phyloP scores from a whole-genome alignment of 2,888 invertebrate species.

The Andrena bucephala region DNA sequence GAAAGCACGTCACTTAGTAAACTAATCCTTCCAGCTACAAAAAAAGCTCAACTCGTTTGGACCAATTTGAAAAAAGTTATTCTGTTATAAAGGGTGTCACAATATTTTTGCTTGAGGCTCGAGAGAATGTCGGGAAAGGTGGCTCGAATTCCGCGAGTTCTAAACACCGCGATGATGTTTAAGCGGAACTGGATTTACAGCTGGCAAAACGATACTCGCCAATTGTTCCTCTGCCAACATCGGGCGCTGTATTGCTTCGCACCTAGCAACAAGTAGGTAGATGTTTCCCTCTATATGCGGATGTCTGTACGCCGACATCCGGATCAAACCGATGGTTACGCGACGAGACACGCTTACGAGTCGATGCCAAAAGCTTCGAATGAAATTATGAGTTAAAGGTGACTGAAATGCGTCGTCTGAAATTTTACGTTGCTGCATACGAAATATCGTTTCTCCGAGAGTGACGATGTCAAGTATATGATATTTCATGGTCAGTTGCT shows the following conservation, averaged over 20 bases:
- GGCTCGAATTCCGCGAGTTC: conserved; percentile 13
- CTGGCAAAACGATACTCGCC: conserved; percentile 29
- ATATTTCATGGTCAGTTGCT: no score
- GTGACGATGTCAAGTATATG: no score
- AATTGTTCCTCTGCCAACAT: conserved; percentile 63
- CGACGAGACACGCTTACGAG: conserved; percentile 39
- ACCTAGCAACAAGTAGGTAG: conserved; percentile 67
- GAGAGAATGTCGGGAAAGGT: conserved; percentile 5
- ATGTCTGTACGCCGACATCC: conserved; percentile 16
- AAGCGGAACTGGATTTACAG: conserved; percentile 15
- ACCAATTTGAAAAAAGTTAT: no score
- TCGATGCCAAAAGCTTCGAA: conserved; percentile 45
- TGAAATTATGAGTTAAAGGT: conserved; percentile 13
- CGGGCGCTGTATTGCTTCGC: conserved; percentile 25
- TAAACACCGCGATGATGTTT: conserved; percentile 25
- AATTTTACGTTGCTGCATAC: neutral
- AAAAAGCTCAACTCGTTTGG: no score
- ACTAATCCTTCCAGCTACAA: no score
- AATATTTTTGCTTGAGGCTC: neutral
- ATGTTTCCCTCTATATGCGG: conserved; percentile 36
- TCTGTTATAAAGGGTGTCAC: no score
- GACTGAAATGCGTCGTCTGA: neutral
- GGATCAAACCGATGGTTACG: conserved; percentile 30
- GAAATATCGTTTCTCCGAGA: no score
- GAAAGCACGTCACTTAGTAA: no score